Percentiles rank a stretch among this genome's conserved stretches.
These are phyloP conservation scores for Apodemus agrarius DNA, from an alignment of 2,797 vertebrate species.

Conservation along the genomic window DNA sequence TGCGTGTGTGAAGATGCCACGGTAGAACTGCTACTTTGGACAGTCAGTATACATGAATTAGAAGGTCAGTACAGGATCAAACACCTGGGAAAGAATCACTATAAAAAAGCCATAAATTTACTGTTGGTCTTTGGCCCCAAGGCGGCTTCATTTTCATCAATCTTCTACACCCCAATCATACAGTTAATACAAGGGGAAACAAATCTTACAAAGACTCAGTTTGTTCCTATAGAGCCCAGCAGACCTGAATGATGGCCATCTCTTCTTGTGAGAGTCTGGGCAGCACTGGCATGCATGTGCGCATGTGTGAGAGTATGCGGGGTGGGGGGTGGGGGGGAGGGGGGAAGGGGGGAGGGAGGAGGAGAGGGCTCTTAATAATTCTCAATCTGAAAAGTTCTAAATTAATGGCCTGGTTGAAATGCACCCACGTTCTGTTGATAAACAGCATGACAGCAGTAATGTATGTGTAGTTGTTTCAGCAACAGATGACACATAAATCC, in stretches of 20 bases:
- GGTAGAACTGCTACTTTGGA: not conserved
- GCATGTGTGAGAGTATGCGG: not conserved
- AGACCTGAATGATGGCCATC: not conserved
- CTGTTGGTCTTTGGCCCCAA: not conserved
- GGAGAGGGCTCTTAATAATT: not conserved
- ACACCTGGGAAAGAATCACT: not conserved
- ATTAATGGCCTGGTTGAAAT: conserved; percentile 3
- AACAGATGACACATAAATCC: conserved; percentile 65
- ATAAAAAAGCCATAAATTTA: not conserved
- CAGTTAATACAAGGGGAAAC: conserved; percentile 1
- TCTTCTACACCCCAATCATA: not conserved
- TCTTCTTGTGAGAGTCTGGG: not conserved
- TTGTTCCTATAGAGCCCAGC: not conserved
- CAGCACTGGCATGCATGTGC: not conserved
- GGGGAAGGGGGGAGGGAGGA: too few relatives aligned
- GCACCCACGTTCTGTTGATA: not conserved
- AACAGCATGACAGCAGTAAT: conserved; percentile 32
- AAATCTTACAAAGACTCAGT: not conserved
- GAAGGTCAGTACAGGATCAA: not conserved
- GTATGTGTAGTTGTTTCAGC: conserved; percentile 37
- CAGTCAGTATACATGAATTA: not conserved
- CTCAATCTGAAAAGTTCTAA: conserved; percentile 16
- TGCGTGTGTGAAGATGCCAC: not conserved
- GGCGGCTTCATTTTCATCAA: not conserved
- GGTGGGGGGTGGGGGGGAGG: too few relatives aligned